A percentile compares a stretch with the other conserved stretches of the same genome.
Evolutionary conservation across 2,113 vertebrate genomes (phyloP).

Genomic region (Gymnorhina tibicen): DNA sequence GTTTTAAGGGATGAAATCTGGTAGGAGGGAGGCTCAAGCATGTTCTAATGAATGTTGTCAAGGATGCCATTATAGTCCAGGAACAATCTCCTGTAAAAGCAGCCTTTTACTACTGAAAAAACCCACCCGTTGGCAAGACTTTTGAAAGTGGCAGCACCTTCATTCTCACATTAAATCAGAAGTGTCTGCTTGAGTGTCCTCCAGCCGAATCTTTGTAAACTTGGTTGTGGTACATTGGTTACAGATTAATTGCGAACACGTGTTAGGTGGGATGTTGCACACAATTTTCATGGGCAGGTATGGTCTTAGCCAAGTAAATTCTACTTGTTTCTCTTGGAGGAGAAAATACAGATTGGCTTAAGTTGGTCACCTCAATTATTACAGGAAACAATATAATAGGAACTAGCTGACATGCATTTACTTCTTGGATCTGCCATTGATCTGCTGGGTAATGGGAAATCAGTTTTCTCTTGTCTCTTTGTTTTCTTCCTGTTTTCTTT

Average conservation of each 20-base stretch:
- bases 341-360: neutral
- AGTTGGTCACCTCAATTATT: neutral
- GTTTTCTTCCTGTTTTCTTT: neutral
- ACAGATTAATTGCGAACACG: neutral
- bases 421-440: neutral
- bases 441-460: neutral
- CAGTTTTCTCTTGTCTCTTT: neutral
- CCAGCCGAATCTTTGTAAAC: neutral
- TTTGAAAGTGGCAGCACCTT: neutral
- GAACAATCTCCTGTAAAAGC: neutral
- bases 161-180: neutral
- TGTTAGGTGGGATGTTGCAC: neutral
- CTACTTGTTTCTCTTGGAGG: neutral
- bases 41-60: neutral
- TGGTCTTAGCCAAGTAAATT: neutral
- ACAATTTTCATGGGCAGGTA: neutral
- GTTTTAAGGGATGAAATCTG: neutral
- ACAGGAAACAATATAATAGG: neutral
- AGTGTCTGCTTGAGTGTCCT: neutral
- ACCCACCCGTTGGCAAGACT: neutral
- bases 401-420: neutral
- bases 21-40: neutral
- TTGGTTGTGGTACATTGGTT: rapidly evolving
- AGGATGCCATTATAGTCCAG: neutral
- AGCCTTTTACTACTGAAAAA: neutral